A percentile compares a stretch with the other conserved stretches of the same genome.
Evolutionary conservation across 2,797 vertebrate species (phyloP).

Genomic region (Trachops cirrhosus): DNA sequence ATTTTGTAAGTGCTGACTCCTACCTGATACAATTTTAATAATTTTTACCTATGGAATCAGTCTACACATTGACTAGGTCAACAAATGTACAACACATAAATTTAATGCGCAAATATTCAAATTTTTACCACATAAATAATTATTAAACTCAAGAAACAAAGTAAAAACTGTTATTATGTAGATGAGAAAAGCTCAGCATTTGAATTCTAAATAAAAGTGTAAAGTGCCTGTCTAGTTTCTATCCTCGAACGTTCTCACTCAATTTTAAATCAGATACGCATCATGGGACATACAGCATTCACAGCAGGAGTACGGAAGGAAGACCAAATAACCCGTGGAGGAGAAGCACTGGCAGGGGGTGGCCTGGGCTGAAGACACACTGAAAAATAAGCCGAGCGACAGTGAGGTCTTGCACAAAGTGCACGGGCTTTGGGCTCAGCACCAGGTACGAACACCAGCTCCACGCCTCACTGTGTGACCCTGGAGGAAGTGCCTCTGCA

Average conservation of each 20-base stretch:
- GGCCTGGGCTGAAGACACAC: not conserved
- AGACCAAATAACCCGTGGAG: not conserved
- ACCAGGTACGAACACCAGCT: not conserved
- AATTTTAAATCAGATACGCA: not conserved
- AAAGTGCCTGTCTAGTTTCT: not conserved
- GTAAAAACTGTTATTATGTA: not conserved
- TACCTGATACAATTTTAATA: not conserved
- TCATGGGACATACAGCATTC: not conserved
- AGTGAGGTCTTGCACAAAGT: not conserved
- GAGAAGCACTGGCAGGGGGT: not conserved
- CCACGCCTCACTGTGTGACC: not conserved
- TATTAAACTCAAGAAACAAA: not conserved
- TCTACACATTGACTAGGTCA: not conserved
- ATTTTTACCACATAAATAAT: not conserved
- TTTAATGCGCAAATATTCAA: not conserved
- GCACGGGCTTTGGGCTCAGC: not conserved
- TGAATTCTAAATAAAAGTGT: slow-evolving; percentile 3
- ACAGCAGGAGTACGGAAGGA: not conserved
- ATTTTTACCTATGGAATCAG: not conserved
- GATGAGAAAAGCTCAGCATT: not conserved
- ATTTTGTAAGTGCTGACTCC: not conserved
- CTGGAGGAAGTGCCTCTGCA: not conserved
- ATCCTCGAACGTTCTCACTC: not conserved
- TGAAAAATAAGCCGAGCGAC: not conserved
- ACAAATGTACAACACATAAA: not conserved